These are phyloP conservation scores for Chlorospingus flavigularis DNA, from an alignment of 2,797 vertebrate species.

Conservation along the genomic window DNA sequence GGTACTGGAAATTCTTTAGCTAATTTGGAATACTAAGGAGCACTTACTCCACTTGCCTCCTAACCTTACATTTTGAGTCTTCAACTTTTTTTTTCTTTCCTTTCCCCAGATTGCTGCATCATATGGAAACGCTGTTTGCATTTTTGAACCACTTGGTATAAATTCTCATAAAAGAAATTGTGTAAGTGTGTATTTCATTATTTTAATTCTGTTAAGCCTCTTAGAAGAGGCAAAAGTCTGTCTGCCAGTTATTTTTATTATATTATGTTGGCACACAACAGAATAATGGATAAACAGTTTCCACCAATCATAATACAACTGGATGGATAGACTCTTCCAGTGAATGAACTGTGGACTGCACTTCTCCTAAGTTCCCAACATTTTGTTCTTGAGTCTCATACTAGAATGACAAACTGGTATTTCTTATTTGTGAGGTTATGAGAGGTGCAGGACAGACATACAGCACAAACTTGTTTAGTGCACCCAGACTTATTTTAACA, in stretches of 20 bases:
- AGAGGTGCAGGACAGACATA: not conserved
- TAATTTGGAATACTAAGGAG: not conserved
- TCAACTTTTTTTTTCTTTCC: slow-evolving; percentile 60
- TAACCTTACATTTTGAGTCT: slow-evolving; percentile 46
- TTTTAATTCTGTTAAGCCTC: not conserved
- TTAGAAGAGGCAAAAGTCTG: not conserved
- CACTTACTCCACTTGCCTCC: not conserved
- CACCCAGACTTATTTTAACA: not conserved
- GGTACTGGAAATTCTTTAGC: not conserved
- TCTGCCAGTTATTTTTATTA: not conserved
- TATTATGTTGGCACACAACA: not conserved
- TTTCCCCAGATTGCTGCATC: slow-evolving; percentile 93
- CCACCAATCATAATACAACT: not conserved
- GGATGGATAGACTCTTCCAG: not conserved
- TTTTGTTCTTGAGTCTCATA: not conserved
- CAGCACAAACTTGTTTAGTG: not conserved
- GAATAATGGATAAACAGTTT: not conserved
- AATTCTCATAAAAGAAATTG: slow-evolving; percentile 87
- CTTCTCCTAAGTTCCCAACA: not conserved
- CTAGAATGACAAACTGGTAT: not conserved
- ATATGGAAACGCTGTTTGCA: slow-evolving; percentile 97
- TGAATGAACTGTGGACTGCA: not conserved
- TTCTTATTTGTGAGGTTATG: not conserved
- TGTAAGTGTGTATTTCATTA: slow-evolving; percentile 77
- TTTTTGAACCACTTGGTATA: slow-evolving; percentile 92